Percentiles rank a stretch among this genome's conserved stretches.
Evolutionary conservation across 2,888 invertebrate species (phyloP).

Genomic region (Aspidiotus destructor): DNA sequence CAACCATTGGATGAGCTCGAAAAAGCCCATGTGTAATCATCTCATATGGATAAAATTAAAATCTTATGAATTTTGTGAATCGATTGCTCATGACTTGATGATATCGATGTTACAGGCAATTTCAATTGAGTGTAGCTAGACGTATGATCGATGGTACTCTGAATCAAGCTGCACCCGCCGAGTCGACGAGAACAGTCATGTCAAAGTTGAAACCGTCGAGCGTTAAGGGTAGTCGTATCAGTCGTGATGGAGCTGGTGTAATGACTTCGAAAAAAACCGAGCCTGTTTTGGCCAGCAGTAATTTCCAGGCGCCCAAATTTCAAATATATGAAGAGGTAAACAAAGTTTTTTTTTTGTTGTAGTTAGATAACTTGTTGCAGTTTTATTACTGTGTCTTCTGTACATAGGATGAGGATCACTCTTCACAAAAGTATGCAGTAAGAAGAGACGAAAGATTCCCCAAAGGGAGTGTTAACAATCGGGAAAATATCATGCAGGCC

Average conservation of each 20-base stretch:
- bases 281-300: neutral
- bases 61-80: neutral
- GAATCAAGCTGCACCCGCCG: slow-evolving; percentile 44
- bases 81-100: neutral
- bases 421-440: neutral
- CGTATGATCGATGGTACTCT: slow-evolving; percentile 46
- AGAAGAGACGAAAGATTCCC: slow-evolving; percentile 16
- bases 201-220: slow-evolving; percentile 19
- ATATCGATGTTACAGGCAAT: slow-evolving; percentile 49
- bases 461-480: slow-evolving; percentile 42
- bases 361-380: neutral
- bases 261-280: neutral
- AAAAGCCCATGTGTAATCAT: slow-evolving; percentile 58
- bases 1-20: slow-evolving; percentile 68
- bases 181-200: slow-evolving; percentile 39
- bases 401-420: slow-evolving; percentile 19
- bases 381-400: neutral
- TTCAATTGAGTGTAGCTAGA: slow-evolving; percentile 60
- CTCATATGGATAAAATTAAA: neutral
- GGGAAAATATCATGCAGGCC: slow-evolving; percentile 62
- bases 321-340: slow-evolving; percentile 26
- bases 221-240: slow-evolving; percentile 15
- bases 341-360: neutral
- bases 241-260: slow-evolving; percentile 21
- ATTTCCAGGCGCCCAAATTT: slow-evolving; percentile 7